A percentile compares a stretch with the other conserved stretches of the same genome.
Evolutionary conservation across 2,113 vertebrate genomes (phyloP).

Genomic region (Hippolais icterina): DNA sequence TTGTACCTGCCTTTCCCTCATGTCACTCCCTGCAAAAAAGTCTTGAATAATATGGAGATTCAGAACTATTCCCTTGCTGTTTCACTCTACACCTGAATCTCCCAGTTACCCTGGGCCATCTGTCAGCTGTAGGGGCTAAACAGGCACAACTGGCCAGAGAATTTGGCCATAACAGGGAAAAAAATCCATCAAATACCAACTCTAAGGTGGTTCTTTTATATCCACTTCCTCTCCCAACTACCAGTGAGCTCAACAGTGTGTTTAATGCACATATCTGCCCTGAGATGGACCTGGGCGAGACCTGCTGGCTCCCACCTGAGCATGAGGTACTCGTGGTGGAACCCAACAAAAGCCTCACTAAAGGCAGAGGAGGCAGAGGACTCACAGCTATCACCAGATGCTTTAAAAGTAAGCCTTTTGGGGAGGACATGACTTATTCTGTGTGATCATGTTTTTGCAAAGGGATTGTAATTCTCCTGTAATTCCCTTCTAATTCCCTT

Average conservation of each 20-base stretch:
- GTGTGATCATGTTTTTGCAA: background rate
- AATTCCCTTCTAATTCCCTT: background rate
- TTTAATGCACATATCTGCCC: background rate
- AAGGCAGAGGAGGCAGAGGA: background rate
- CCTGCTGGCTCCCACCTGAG: background rate
- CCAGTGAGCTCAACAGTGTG: background rate
- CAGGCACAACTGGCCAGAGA: background rate
- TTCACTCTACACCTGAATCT: background rate
- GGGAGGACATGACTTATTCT: background rate
- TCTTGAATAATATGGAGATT: background rate
- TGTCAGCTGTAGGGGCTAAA: background rate
- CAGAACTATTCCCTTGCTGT: background rate
- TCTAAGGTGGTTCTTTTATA: background rate
- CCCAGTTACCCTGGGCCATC: background rate
- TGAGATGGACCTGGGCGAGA: background rate
- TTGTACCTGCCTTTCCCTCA: background rate
- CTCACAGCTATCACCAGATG: background rate
- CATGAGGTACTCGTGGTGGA: background rate
- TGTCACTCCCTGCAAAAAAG: background rate
- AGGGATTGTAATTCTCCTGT: background rate
- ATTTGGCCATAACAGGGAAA: background rate
- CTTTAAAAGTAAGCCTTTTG: background rate
- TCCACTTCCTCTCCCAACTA: background rate
- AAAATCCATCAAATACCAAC: background rate
- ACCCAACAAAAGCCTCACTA: background rate